Evolutionary conservation across 2,888 invertebrate genomes (phyloP).

Genomic region (Epistrophella euchroma): DNA sequence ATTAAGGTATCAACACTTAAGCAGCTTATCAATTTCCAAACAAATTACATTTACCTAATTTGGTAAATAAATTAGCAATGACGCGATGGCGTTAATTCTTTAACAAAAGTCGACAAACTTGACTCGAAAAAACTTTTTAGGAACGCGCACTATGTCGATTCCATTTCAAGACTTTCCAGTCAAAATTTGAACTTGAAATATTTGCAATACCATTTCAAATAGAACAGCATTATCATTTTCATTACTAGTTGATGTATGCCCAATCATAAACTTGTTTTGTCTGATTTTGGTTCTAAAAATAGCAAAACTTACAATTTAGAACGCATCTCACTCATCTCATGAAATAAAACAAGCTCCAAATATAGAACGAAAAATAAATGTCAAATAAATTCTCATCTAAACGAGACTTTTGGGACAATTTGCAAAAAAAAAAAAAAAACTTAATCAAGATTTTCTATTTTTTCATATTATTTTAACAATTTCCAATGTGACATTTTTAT

Average conservation of each 20-base stretch:
- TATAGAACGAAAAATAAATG: not conserved
- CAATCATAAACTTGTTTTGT: not conserved
- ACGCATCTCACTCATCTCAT: not conserved
- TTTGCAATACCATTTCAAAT: not conserved
- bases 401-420: constrained; percentile 7
- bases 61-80: not conserved
- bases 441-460: constrained; percentile 3
- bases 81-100: not conserved
- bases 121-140: not conserved
- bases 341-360: not conserved
- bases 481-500: constrained; percentile 1
- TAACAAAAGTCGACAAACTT: not conserved
- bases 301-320: not conserved
- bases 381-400: constrained; percentile 10
- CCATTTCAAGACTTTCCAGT: not conserved
- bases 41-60: not conserved
- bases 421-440: not conserved
- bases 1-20: too few species aligned
- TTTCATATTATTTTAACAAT: not conserved
- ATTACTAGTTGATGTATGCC: not conserved
- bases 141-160: not conserved
- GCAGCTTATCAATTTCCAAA: not conserved
- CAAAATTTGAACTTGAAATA: not conserved
- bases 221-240: not conserved
- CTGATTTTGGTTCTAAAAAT: not conserved